Percentiles rank a stretch among this genome's conserved stretches.
phyloP scores from a whole-genome alignment of 2,888 invertebrate genomes.

The Epinotia brunnichana region DNA sequence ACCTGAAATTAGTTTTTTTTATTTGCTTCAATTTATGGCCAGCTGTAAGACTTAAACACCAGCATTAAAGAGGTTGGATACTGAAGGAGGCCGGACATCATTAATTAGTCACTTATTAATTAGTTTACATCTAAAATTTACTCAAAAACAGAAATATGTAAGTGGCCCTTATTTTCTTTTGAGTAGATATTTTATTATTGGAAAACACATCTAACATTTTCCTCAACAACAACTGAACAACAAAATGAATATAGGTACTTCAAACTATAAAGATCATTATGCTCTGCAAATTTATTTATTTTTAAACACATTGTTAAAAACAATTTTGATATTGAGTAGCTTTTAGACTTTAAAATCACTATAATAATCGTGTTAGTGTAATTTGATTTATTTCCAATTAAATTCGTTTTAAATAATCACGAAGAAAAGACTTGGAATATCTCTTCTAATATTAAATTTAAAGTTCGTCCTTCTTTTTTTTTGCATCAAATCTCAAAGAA shows the following conservation, averaged over 20 bases:
- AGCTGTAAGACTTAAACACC: too few relatives aligned
- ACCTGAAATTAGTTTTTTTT: too few relatives aligned
- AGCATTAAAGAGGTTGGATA: too few relatives aligned
- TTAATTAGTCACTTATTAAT: too few relatives aligned
- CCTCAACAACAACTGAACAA: background rate
- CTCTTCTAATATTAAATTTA: background rate
- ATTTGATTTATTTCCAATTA: background rate
- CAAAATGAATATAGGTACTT: background rate
- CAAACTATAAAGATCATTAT: too few relatives aligned
- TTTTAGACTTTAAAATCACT: background rate
- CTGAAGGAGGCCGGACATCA: too few relatives aligned
- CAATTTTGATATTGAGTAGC: background rate
- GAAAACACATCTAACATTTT: background rate
- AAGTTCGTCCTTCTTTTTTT: background rate
- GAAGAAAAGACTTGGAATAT: background rate
- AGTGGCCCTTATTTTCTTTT: too few relatives aligned
- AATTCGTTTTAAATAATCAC: background rate
- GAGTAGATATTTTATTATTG: constrained; percentile 6
- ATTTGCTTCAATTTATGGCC: too few relatives aligned
- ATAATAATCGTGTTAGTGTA: background rate
- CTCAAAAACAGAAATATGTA: too few relatives aligned
- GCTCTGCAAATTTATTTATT: too few relatives aligned
- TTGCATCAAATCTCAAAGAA: background rate
- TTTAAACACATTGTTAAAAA: too few relatives aligned
- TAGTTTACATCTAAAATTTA: too few relatives aligned